A percentile compares a stretch with the other conserved stretches of the same genome.
These are phyloP conservation scores for Parelbella ahira DNA, from an alignment of 2,888 invertebrate genomes.

Conservation along the genomic window DNA sequence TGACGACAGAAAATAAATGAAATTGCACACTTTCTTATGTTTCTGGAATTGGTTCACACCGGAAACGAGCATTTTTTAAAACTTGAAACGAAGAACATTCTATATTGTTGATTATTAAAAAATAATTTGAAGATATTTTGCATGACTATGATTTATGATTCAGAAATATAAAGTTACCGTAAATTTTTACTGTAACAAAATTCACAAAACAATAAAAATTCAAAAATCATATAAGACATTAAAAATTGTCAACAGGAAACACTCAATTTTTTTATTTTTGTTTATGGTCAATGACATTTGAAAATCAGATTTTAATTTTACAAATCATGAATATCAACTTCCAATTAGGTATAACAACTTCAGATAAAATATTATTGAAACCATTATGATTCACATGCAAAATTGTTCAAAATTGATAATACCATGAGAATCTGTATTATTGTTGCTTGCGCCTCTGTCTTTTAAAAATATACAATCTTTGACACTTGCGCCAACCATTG, in stretches of 20 bases:
- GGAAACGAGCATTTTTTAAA: constrained; percentile 69
- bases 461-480: too few relatives aligned
- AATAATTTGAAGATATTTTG: constrained; percentile 51
- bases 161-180: constrained; percentile 7
- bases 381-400: too few relatives aligned
- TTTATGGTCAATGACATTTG: constrained; percentile 32
- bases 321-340: too few relatives aligned
- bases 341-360: too few relatives aligned
- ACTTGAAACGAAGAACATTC: constrained; percentile 49
- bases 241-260: constrained; percentile 32
- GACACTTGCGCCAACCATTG: too few relatives aligned
- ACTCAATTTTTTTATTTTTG: constrained; percentile 15
- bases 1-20: constrained; percentile 79
- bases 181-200: constrained; percentile 16
- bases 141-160: too few relatives aligned
- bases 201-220: constrained; percentile 10
- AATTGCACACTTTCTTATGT: constrained; percentile 75
- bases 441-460: too few relatives aligned
- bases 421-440: too few relatives aligned
- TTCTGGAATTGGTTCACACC: constrained; percentile 76
- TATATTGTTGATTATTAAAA: constrained; percentile 40
- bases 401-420: too few relatives aligned
- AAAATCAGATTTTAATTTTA: too few relatives aligned
- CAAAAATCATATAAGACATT: constrained; percentile 18
- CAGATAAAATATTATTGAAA: too few relatives aligned